These are phyloP conservation scores for Drosophila prolongata DNA, from an alignment of 2,888 invertebrate genomes.

Conservation along the genomic window DNA sequence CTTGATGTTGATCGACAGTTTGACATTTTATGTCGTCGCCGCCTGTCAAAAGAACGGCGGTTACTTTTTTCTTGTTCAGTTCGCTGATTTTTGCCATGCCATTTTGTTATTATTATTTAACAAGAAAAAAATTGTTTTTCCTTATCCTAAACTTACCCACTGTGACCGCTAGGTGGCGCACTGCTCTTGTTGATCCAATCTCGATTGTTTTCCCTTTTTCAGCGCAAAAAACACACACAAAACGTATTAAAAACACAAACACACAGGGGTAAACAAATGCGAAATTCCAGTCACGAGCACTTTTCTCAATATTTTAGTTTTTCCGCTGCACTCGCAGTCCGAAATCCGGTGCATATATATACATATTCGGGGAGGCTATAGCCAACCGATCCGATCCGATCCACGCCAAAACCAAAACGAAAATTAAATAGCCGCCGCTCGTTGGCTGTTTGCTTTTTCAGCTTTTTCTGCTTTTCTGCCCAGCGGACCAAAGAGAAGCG, in stretches of 20 bases:
- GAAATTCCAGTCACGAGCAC: constrained; percentile 53
- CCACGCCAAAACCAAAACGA: constrained; percentile 78
- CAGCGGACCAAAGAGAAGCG: constrained; percentile 54
- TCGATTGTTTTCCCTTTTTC: constrained; percentile 23
- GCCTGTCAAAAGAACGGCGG: constrained; percentile 73
- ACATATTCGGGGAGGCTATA: constrained; percentile 22
- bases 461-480: constrained; percentile 26
- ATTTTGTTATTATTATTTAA: constrained; percentile 22
- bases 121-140: constrained; percentile 8
- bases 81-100: constrained; percentile 6
- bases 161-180: constrained; percentile 32
- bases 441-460: constrained; percentile 30
- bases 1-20: constrained; percentile 82
- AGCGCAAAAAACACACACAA: constrained; percentile 13
- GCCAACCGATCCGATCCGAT: constrained; percentile 55
- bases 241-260: neutral
- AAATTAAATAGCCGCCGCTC: constrained; percentile 73
- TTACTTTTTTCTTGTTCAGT: constrained; percentile 40
- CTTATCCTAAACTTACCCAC: constrained; percentile 22
- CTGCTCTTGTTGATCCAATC: constrained; percentile 6
- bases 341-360: neutral
- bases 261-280: constrained; percentile 43
- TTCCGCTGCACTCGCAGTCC: constrained; percentile 20
- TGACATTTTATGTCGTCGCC: constrained; percentile 81
- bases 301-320: constrained; percentile 28